A percentile compares a stretch with the other conserved stretches of the same genome.
Conservation (phyloP, 2,797 vertebrate species). For the Danio choprae region DNA sequence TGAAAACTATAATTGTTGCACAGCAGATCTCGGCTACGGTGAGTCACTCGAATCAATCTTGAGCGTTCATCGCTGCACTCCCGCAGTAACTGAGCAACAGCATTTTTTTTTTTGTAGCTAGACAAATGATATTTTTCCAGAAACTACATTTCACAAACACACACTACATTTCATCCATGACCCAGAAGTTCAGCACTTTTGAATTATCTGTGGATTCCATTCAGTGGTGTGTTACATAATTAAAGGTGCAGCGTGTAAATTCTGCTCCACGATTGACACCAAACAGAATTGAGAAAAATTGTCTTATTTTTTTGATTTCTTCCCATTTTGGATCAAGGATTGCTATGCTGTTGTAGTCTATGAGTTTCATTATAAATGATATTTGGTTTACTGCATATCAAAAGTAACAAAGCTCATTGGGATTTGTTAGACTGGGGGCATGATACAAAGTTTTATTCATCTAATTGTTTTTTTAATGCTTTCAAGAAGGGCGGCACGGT, state of each 20-base stretch:
- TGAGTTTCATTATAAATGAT: too few relatives aligned
- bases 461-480: too few relatives aligned
- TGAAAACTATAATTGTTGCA: slow-evolving; percentile 46
- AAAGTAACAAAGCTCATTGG: too few relatives aligned
- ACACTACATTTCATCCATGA: slow-evolving; percentile 56
- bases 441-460: too few relatives aligned
- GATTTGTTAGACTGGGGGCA: too few relatives aligned
- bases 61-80: slow-evolving; percentile 66
- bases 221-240: slow-evolving; percentile 48
- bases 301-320: neutral
- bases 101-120: slow-evolving; percentile 62
- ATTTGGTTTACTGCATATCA: too few relatives aligned
- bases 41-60: slow-evolving; percentile 64
- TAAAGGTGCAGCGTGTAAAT: slow-evolving; percentile 28
- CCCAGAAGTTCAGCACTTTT: slow-evolving; percentile 65
- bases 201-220: slow-evolving; percentile 60
- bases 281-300: neutral
- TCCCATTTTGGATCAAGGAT: neutral
- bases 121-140: slow-evolving; percentile 76
- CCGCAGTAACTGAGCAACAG: slow-evolving; percentile 70
- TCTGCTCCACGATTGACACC: slow-evolving; percentile 5
- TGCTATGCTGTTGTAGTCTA: neutral
- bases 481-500: too few relatives aligned
- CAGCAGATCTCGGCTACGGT: slow-evolving; percentile 59
- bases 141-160: slow-evolving; percentile 66